Percentiles rank a stretch among this genome's conserved stretches.
Evolutionary conservation across 2,797 vertebrate species (phyloP).

Genomic region (Melanotaenia maccullochi): DNA sequence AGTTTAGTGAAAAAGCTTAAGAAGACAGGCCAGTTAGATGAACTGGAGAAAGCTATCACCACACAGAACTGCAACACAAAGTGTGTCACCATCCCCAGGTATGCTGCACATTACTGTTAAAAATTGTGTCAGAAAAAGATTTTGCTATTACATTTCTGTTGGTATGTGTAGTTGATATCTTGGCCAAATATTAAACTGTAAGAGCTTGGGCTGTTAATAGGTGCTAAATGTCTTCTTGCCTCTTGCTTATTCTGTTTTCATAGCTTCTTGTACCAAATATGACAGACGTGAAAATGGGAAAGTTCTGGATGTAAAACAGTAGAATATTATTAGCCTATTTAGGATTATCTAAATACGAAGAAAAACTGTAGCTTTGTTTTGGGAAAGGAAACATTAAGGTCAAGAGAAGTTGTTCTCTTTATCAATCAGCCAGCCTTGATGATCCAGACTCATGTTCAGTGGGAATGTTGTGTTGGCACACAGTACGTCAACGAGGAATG

Average conservation of each 20-base stretch:
- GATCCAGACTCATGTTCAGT: conserved; percentile 64
- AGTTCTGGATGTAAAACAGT: neutral
- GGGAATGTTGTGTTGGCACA: conserved; percentile 61
- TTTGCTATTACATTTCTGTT: conserved; percentile 6
- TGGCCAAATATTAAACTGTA: neutral
- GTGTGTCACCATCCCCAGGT: conserved; percentile 99
- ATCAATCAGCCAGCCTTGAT: conserved; percentile 80
- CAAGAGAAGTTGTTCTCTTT: conserved; percentile 66
- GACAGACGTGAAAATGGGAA: neutral
- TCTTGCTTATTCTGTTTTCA: conserved; percentile 8
- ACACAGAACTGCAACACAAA: conserved; percentile 99
- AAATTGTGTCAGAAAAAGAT: neutral
- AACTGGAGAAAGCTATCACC: conserved; percentile 98
- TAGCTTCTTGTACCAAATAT: neutral
- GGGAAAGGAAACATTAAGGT: conserved; percentile 31
- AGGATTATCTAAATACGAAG: neutral
- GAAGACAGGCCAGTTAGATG: conserved; percentile 97
- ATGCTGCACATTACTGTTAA: conserved; percentile 46
- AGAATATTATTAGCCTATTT: neutral
- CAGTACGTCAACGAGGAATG: too few relatives aligned
- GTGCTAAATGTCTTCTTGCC: neutral
- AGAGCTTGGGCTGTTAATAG: neutral
- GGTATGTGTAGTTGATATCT: neutral
- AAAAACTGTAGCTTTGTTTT: conserved; percentile 13
- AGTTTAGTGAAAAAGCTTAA: conserved; percentile 98